Evolutionary conservation across 2,888 invertebrate genomes (phyloP).

Genomic region (Yponomeuta sedellus): DNA sequence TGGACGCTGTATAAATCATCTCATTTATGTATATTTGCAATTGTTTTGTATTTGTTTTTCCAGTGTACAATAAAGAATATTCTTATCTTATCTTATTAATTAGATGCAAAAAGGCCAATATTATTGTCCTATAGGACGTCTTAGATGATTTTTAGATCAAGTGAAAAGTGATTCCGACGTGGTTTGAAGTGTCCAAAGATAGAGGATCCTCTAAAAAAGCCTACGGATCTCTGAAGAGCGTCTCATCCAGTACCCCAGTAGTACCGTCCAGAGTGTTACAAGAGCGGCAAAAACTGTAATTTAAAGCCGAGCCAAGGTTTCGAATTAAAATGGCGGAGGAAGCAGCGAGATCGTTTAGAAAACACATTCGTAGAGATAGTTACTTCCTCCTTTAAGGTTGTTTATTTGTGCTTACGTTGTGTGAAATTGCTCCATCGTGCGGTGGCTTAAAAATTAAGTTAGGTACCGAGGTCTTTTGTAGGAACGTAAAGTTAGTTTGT

Average conservation of each 20-base stretch:
- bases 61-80: too few species aligned
- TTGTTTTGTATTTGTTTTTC: too few species aligned
- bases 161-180: too few species aligned
- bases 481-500: neutral
- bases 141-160: too few species aligned
- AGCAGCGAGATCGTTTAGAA: conserved; percentile 18
- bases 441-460: neutral
- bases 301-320: conserved; percentile 74
- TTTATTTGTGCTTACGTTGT: conserved; percentile 11
- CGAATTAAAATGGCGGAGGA: conserved; percentile 71
- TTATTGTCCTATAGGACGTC: too few species aligned
- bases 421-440: conserved; percentile 9
- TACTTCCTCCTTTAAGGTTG: neutral
- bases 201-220: neutral
- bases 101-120: too few species aligned
- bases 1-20: too few species aligned
- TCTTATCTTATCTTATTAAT: too few species aligned
- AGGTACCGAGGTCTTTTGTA: neutral
- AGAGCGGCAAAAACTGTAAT: conserved; percentile 71
- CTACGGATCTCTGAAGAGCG: conserved; percentile 4
- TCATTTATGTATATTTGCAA: too few species aligned
- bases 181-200: too few species aligned
- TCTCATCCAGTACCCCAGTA: conserved; percentile 53
- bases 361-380: neutral
- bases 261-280: conserved; percentile 66